phyloP scores from a whole-genome alignment of 2,888 invertebrate species.

The Arrhopalites spinosus region DNA sequence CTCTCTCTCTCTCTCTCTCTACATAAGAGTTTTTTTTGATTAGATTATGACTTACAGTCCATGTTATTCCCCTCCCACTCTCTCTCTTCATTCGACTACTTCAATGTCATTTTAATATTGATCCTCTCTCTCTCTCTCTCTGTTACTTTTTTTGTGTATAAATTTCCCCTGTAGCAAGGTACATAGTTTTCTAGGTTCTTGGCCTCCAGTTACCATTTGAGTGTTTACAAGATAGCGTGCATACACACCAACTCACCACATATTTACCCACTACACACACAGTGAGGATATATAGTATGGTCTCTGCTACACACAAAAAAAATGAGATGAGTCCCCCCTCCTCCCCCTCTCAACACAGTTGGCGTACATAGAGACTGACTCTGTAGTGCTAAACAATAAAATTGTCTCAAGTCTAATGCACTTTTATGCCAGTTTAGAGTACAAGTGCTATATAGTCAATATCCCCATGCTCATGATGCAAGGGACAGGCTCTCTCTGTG shows the following conservation, averaged over 20 bases:
- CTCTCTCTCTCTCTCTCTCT: neutral
- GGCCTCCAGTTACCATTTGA: conserved; percentile 24
- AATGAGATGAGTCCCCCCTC: neutral
- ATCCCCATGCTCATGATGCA: neutral
- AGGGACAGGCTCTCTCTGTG: neutral
- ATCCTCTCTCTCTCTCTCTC: neutral
- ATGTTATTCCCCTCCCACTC: neutral
- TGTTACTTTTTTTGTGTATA: neutral
- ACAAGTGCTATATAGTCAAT: neutral
- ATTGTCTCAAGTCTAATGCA: conserved; percentile 14
- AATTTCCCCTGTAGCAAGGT: neutral
- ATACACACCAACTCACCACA: neutral
- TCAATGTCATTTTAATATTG: neutral
- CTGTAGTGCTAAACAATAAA: neutral
- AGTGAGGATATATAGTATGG: neutral
- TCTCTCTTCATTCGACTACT: neutral
- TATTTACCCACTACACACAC: neutral
- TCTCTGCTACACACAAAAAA: neutral
- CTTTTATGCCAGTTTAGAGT: neutral
- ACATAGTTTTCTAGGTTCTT: conserved; percentile 25
- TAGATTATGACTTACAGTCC: neutral
- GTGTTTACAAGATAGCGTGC: conserved; percentile 33
- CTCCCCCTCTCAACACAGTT: no score
- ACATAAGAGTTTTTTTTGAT: neutral
- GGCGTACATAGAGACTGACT: no score